Conservation (phyloP, 2,797 vertebrate species). For the Anguilla obscura region DNA sequence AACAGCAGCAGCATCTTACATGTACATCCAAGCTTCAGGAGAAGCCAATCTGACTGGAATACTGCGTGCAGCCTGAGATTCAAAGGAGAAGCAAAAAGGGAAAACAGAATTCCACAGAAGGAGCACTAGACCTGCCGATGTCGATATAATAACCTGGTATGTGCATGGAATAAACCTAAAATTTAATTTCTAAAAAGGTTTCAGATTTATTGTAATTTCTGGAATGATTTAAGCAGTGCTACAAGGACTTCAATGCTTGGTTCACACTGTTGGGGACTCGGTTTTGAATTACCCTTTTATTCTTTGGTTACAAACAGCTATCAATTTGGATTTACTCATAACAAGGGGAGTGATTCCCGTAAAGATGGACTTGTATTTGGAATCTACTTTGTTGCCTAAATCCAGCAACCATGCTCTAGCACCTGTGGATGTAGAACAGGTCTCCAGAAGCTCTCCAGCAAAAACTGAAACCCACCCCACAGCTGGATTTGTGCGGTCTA, state of each 20-base stretch:
- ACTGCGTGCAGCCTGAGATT: not conserved
- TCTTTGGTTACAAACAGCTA: not conserved
- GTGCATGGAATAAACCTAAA: not conserved
- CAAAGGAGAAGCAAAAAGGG: not conserved
- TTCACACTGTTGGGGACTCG: not conserved
- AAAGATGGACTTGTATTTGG: slow-evolving; percentile 63
- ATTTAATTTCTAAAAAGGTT: too few relatives aligned
- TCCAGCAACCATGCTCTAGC: slow-evolving; percentile 27
- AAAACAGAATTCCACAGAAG: slow-evolving; percentile 13
- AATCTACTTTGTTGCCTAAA: slow-evolving; percentile 44
- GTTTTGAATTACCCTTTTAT: not conserved
- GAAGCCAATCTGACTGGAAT: not conserved
- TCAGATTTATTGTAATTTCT: not conserved
- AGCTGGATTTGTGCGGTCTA: slow-evolving; percentile 7
- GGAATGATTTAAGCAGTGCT: not conserved
- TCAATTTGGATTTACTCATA: not conserved
- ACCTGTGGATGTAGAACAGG: slow-evolving; percentile 23
- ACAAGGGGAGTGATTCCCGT: slow-evolving; percentile 31
- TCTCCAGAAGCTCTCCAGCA: not conserved
- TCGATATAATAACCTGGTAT: not conserved
- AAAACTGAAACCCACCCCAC: not conserved
- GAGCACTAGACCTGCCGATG: not conserved
- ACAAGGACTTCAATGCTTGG: not conserved
- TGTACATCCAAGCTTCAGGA: not conserved
- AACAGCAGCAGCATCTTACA: not conserved